phyloP scores from a whole-genome alignment of 2,888 invertebrate genomes.

The Metacarcinus magister region DNA sequence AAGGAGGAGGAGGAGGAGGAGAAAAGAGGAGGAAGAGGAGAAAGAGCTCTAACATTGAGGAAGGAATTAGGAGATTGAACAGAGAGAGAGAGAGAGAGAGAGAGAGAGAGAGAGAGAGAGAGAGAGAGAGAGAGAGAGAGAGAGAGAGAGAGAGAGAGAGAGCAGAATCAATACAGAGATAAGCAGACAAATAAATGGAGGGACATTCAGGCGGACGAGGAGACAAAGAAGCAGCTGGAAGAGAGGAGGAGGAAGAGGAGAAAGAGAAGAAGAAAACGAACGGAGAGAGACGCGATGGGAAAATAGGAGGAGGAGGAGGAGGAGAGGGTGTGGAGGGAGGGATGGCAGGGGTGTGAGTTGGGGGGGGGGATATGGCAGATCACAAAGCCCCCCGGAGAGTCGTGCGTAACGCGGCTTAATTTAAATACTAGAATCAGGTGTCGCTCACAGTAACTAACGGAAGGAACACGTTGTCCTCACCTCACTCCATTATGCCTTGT shows the following conservation, averaged over 20 bases:
- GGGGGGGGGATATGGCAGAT: not conserved
- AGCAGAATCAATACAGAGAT: conserved; percentile 10
- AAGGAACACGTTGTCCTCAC: not conserved
- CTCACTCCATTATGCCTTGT: not conserved
- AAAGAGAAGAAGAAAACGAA: not conserved
- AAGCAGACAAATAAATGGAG: conserved; percentile 37
- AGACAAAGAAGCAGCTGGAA: conserved; percentile 19
- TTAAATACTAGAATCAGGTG: conserved; percentile 23
- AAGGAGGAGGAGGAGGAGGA: no score
- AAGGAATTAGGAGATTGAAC: not conserved
- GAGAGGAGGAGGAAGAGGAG: conserved; percentile 9
- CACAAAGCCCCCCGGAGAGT: not conserved
- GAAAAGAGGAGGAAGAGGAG: not conserved
- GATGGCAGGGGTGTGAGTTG: no score
- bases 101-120: not conserved
- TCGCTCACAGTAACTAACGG: not conserved
- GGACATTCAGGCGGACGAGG: conserved; percentile 26
- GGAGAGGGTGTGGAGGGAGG: not conserved
- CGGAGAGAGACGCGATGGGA: not conserved
- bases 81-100: not conserved
- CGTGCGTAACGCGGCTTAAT: conserved; percentile 22
- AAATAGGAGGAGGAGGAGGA: not conserved
- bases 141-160: not conserved
- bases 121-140: not conserved
- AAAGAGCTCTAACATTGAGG: not conserved